Evolutionary conservation across 2,888 invertebrate species (phyloP), one percentile per base, ranked within the genome.

Genomic region (Acanthococcus lagerstroemiae): DNA sequence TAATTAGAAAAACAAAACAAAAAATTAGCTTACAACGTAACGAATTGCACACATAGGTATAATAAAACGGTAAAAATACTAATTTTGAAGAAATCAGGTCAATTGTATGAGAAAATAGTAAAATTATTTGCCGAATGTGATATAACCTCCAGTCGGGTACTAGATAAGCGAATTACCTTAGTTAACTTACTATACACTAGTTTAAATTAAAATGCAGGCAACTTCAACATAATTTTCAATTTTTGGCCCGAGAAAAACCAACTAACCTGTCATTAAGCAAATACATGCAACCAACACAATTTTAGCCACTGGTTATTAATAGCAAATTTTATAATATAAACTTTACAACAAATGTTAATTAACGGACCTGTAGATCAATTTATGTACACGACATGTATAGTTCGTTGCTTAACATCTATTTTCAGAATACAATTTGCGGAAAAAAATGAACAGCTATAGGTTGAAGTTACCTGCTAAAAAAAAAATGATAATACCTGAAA

Each of bases 401-500:
- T 37, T 15, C 37, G n/a, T 37, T 15, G n/a, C 37, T 37, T 37
- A 37, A 9, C 12, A 12, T 30, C 37, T 30, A 30, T 37, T 37
- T 9, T 9, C 37, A 9, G 37, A 9, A 37, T 7, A 37, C 37
- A 12, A 37, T 37, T 37, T 37, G 37, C 37, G 37, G 9, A 12
- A 37, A 12, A 9, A n/a, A n/a, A 30, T 9, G 12, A 37, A 37
- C 12, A 48, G 7, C 15, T 7, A 22, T 15, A 26, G 19, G 48
- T 61, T 61, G 61, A 61, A 61, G 61, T 61, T 52, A 50, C 61
- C 61, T 61, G 46, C 26, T 25, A 52, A 37, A 30, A 57, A 58
- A 52, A 61, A 61, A 61, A 61, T 61, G 61, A 61, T 61, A 50
- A 61, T 61, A 61, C 61, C 61, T 61, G 61, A 61, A 61, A 61